Percentiles rank a stretch among this genome's conserved stretches.
These are phyloP conservation scores for Leucoraja erinaceus DNA, from an alignment of 2,113 vertebrate species.

Conservation along the genomic window DNA sequence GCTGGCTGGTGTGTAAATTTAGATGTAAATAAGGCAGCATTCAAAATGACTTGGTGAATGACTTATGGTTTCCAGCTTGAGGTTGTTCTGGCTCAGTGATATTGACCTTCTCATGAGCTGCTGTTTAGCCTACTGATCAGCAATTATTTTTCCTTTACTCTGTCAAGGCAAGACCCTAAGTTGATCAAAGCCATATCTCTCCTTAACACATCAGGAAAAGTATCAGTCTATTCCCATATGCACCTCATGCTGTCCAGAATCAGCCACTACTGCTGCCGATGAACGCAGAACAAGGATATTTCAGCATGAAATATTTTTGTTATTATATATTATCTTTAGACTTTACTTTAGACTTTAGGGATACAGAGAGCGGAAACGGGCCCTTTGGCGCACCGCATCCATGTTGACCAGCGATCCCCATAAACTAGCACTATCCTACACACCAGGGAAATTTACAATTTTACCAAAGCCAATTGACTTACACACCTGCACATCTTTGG, in stretches of 20 bases:
- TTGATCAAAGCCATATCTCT: background rate
- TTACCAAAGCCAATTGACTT: too few relatives aligned
- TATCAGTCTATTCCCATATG: background rate
- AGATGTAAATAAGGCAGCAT: conserved; percentile 32
- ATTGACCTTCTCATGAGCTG: conserved; percentile 13
- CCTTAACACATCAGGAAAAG: background rate
- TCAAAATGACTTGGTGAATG: conserved; percentile 17
- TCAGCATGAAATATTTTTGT: too few relatives aligned
- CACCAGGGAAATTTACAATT: too few relatives aligned
- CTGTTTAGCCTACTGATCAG: background rate
- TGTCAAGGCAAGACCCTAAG: background rate
- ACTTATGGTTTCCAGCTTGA: conserved; percentile 29
- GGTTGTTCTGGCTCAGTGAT: background rate
- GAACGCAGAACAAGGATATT: background rate
- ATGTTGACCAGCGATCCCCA: too few relatives aligned
- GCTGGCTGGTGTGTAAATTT: conserved; percentile 32
- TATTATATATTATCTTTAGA: too few relatives aligned
- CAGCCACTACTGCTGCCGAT: background rate
- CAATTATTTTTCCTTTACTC: background rate
- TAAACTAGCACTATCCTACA: too few relatives aligned
- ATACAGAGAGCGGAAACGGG: too few relatives aligned
- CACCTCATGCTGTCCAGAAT: background rate
- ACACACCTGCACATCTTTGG: too few relatives aligned
- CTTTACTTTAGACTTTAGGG: too few relatives aligned
- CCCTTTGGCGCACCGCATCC: too few relatives aligned